Evolutionary conservation across 1,140 invertebrate genomes (phyloP), one percentile per base, ranked within the genome.

Genomic region (Venturia canescens): DNA sequence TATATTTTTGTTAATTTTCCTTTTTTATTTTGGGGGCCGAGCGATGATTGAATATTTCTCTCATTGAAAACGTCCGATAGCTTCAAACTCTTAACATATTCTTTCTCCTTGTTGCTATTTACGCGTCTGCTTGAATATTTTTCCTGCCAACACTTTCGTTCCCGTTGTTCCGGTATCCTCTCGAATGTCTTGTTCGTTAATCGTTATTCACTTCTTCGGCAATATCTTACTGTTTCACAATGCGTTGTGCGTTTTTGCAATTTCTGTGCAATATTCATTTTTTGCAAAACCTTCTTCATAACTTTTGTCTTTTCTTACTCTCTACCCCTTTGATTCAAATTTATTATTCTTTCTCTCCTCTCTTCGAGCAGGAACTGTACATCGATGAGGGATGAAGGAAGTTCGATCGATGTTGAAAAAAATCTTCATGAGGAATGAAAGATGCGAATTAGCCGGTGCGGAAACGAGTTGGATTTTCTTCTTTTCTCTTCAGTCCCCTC

Each of bases 271-370:
- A 34, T 23, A 31, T 44, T 63, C 60, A 38, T 75, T 38, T 16
- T 44, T 81, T 53, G 44, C n/a, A 34, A 53, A 48, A 16, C 70
- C 21, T 23, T 71, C 38, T 50, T 69, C 60, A 57, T 29, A 71
- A 57, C 50, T 76, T 60, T 71, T 63, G 50, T 84, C 31, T 79
- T 80, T 82, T 79, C 9, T 75, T 57, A 26, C 78, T 77, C 78
- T 77, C 66, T 79, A 9, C 31, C 21, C 60, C 60, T 21, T 63
- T 63, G n/a, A 63, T 63, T 77, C 50, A 77, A 63, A 74, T 83
- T 76, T 80, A 48, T 77, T 79, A 80, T 38, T n/a, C 76, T 83
- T 82, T 74, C 31, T 9, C 67, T 44, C 53, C 72, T 75, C 44
- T 80, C n/a, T 72, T 18, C 72, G 66, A 69, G 78, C 48, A 66